Conservation (phyloP, 2,113 vertebrate genomes). For the rat (Rattus norvegicus) region GRCr8 NC_086021.1:145411501-145412000, state of each 20-base stretch:
- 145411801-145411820: neutral
- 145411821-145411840: neutral
- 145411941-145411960: neutral
- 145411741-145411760: neutral
- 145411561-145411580: neutral
- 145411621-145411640: neutral
- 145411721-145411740: neutral
- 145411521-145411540: neutral
- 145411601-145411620: neutral
- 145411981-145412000: neutral
- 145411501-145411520: neutral
- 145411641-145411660: neutral
- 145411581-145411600: neutral
- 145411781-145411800: neutral
- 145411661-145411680: neutral
- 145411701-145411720: no score
- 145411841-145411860: neutral
- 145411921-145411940: neutral
- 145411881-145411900: neutral
- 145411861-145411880: neutral
- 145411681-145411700: neutral
- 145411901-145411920: neutral
- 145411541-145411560: neutral
- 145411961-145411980: neutral
- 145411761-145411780: neutral